Conservation (phyloP, 2,797 vertebrate genomes). For the Anguilla marmorata region DNA sequence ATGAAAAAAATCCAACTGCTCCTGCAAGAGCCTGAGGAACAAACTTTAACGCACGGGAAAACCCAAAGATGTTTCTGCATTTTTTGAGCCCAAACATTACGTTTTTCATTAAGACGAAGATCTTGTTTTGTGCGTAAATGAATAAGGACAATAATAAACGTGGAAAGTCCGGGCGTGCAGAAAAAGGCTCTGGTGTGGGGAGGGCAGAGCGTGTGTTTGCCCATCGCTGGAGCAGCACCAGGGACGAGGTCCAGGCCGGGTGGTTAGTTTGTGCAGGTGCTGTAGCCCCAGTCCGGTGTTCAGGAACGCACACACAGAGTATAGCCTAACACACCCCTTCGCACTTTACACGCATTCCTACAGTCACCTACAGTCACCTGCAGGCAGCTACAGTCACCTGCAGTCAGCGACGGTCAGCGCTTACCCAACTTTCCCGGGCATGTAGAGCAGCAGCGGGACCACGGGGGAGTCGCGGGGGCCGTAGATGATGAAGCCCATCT, state of each 20-base stretch:
- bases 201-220: not conserved
- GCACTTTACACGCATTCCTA: slow-evolving; percentile 29
- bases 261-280: not conserved
- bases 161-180: not conserved
- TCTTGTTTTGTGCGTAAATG: not conserved
- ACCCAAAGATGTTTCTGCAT: not conserved
- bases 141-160: not conserved
- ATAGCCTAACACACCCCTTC: slow-evolving; percentile 9
- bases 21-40: not conserved
- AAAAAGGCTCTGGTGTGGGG: not conserved
- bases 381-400: not conserved
- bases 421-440: slow-evolving; percentile 93
- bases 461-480: slow-evolving; percentile 86
- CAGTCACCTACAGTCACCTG: too few relatives aligned
- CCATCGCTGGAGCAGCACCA: not conserved
- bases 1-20: not conserved
- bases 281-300: not conserved
- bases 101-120: not conserved
- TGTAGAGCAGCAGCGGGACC: slow-evolving; percentile 87
- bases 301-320: not conserved
- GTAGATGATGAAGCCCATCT: slow-evolving; percentile 94
- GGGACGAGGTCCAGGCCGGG: not conserved
- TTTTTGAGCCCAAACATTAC: not conserved
- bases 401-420: slow-evolving; percentile 49
- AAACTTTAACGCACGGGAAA: not conserved